These are phyloP conservation scores for Sinocyclocheilus grahami DNA, from an alignment of 2,113 vertebrate species.

Conservation along the genomic window DNA sequence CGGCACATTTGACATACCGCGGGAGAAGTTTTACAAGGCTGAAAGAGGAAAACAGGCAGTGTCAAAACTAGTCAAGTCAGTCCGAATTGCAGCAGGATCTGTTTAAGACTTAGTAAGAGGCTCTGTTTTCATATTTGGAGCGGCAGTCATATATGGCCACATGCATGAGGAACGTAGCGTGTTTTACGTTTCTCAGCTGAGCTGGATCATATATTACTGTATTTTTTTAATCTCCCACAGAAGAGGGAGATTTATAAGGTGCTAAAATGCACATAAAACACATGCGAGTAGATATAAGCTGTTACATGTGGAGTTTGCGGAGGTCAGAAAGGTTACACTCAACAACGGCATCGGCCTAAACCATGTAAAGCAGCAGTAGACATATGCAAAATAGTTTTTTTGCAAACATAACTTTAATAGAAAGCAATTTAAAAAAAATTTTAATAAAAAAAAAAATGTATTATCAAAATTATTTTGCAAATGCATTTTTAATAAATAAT, in stretches of 20 bases:
- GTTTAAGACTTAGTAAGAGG: background rate
- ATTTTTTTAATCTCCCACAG: background rate
- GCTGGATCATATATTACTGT: background rate
- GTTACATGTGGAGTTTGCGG: background rate
- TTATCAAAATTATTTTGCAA: no score
- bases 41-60: background rate
- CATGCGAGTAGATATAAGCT: background rate
- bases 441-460: no score
- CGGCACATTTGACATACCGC: background rate
- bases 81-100: background rate
- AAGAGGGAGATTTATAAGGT: background rate
- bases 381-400: background rate
- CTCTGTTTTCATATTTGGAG: background rate
- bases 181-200: background rate
- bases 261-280: background rate
- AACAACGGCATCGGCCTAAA: background rate
- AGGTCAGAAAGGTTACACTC: background rate
- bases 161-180: background rate
- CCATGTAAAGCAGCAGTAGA: background rate
- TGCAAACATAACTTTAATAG: no score
- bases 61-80: slow-evolving; percentile 23
- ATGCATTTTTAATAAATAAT: no score
- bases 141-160: background rate
- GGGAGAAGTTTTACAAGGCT: background rate
- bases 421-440: background rate